A percentile compares a stretch with the other conserved stretches of the same genome.
Evolutionary conservation across 1,140 invertebrate genomes (phyloP).

Genomic region (Paraescarpia echinospica): DNA sequence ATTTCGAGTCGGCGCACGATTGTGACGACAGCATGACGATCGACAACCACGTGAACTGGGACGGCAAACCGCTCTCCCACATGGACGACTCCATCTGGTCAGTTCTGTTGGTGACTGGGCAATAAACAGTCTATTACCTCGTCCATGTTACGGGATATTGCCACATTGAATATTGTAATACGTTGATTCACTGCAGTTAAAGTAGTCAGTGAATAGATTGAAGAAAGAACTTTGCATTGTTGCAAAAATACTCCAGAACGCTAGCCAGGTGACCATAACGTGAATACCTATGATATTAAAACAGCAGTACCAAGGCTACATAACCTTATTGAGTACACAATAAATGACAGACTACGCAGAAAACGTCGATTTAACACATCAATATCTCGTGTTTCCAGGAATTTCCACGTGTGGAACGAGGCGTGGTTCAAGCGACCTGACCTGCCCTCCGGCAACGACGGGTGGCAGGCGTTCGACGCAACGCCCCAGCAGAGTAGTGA

Average conservation of each 20-base stretch:
- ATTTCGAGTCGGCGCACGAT: conserved; percentile 88
- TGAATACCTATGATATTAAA: too few species aligned
- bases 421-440: conserved; percentile 89
- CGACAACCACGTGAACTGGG: conserved; percentile 81
- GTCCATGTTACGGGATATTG: neutral
- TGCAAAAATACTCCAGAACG: too few species aligned
- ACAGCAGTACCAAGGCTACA: too few species aligned
- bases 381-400: conserved; percentile 59
- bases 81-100: conserved; percentile 83
- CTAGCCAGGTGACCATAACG: too few species aligned
- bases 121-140: too few species aligned
- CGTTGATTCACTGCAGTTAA: neutral
- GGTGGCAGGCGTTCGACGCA: conserved; percentile 92
- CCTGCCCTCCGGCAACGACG: conserved; percentile 72
- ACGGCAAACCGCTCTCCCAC: conserved; percentile 77
- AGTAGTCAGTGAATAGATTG: too few species aligned
- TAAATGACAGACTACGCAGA: too few species aligned
- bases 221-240: too few species aligned
- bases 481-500: conserved; percentile 83
- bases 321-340: too few species aligned
- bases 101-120: too few species aligned
- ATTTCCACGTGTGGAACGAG: conserved; percentile 96
- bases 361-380: neutral
- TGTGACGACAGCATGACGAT: conserved; percentile 86
- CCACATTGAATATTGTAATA: neutral